Evolutionary conservation across 2,113 vertebrate species (phyloP), one percentile per base, ranked within the genome.

Genomic region (Poicephalus meyeri): DNA sequence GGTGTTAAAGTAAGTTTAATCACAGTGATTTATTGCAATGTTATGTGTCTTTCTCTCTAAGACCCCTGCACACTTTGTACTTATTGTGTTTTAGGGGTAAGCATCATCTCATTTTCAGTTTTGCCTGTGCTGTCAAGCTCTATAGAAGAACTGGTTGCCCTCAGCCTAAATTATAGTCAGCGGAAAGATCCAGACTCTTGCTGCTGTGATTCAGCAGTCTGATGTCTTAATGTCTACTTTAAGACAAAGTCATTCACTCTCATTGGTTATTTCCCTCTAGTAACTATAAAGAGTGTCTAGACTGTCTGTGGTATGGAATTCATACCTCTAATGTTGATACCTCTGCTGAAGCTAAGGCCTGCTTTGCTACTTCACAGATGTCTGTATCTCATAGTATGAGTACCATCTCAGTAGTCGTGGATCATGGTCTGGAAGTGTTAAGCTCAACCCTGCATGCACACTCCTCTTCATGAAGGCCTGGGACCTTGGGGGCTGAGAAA

Each of bases 401-500:
- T 53, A 77, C 19, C 28, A 33, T 3, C 77, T 42, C 26, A 25
- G 42, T 3, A 64, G 23, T 7, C 28, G 5, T 4, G 76, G 60
- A n/a, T 37, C 60, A 39, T 13, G 8, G 7, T 39, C 65, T 23
- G 61, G 37, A 33, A 58, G 9, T 0, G 0, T 29, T n/a, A 33
- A 37, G 25, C 52, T 79, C 26, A 12, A 20, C 16, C 13, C 1
- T 1, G 31, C 1, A 0, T 8, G 21, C 0, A 6, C 8, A 16
- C 9, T 58, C 28, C 13, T 58, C 15, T 39, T 20, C 0, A 0
- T 19, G 71, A 86, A 50, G 42, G 16, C 26, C 25, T 24, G 10
- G 8, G 6, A 7, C 23, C 19, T 19, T 12, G 10, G 8, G 10
- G 14, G 11, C 33, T 50, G 46, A 71, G 13, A 52, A 42, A 31